Conservation (phyloP, 1,140 invertebrate species). For the Zaprionus kolodkinae region DNA sequence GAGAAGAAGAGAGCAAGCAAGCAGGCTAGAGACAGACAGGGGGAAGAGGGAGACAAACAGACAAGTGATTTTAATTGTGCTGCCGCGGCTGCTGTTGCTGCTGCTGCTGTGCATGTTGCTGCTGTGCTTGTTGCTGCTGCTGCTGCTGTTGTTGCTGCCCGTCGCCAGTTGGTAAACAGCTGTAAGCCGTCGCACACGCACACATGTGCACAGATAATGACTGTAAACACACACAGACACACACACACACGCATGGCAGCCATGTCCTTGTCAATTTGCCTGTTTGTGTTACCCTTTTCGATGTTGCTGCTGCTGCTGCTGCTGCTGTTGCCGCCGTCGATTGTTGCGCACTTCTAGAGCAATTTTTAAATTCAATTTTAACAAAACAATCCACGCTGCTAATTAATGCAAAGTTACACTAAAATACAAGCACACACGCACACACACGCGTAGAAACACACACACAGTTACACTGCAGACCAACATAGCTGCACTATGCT, state of each 20-base stretch:
- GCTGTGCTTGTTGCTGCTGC: background rate
- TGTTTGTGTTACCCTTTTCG: background rate
- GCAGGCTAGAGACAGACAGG: background rate
- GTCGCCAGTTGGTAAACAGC: conserved; percentile 23
- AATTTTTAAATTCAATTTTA: conserved; percentile 27
- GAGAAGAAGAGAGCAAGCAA: background rate
- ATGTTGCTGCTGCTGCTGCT: background rate
- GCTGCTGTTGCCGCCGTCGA: background rate
- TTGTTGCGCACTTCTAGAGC: conserved; percentile 21
- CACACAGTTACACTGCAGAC: no score
- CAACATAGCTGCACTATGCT: no score
- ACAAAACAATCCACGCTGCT: conserved; percentile 3
- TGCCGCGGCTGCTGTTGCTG: conserved; percentile 2
- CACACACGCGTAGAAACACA: no score
- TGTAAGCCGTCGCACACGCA: conserved; percentile 22
- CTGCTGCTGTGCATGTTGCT: conserved; percentile 2
- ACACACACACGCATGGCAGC: background rate
- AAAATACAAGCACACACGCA: background rate
- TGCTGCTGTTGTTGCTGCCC: conserved; percentile 7
- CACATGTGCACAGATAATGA: conserved; percentile 5
- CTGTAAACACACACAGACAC: conserved; percentile 12
- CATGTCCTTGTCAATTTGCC: conserved; percentile 2
- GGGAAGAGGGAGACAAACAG: background rate
- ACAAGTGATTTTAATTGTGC: conserved; percentile 44
- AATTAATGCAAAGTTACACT: conserved; percentile 29